Conservation (phyloP, 1,140 invertebrate species). For the Laodelphax striatellus region DNA sequence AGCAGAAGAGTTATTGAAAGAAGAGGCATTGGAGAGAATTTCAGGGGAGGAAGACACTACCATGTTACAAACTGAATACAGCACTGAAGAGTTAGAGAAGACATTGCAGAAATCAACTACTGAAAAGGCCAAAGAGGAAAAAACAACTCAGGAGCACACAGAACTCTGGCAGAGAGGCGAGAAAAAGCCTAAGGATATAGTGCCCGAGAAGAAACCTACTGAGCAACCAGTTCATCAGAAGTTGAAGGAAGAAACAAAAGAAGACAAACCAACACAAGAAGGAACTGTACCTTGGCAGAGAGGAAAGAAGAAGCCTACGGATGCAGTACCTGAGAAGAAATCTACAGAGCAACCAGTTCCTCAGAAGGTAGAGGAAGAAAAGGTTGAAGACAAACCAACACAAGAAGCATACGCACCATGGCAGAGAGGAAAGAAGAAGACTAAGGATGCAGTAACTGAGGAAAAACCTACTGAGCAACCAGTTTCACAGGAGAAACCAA, state of each 20-base stretch:
- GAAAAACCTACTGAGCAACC: conserved; percentile 19
- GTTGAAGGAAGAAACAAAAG: conserved; percentile 13
- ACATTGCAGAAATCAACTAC: neutral
- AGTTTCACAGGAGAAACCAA: conserved; percentile 17
- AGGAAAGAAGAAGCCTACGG: neutral
- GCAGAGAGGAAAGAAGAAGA: conserved; percentile 14
- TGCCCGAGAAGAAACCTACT: neutral
- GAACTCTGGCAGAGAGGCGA: conserved; percentile 7
- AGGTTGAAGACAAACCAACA: conserved; percentile 17
- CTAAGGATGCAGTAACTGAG: conserved; percentile 10
- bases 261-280: conserved; percentile 29
- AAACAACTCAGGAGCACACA: conserved; percentile 14
- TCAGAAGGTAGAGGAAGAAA: neutral
- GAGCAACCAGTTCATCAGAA: conserved; percentile 14
- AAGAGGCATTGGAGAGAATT: neutral
- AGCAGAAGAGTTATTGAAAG: conserved; percentile 4
- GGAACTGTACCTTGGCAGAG: conserved; percentile 4
- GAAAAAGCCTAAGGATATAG: neutral
- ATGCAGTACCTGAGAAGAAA: conserved; percentile 1
- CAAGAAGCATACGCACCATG: neutral
- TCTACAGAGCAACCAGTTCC: conserved; percentile 5
- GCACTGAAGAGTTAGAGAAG: too few relatives aligned
- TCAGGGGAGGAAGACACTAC: too few relatives aligned
- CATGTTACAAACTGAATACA: too few relatives aligned
- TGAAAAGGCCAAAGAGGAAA: conserved; percentile 15